These are phyloP conservation scores for Pseudoatta argentina DNA, from an alignment of 1,140 invertebrate species.

Conservation along the genomic window DNA sequence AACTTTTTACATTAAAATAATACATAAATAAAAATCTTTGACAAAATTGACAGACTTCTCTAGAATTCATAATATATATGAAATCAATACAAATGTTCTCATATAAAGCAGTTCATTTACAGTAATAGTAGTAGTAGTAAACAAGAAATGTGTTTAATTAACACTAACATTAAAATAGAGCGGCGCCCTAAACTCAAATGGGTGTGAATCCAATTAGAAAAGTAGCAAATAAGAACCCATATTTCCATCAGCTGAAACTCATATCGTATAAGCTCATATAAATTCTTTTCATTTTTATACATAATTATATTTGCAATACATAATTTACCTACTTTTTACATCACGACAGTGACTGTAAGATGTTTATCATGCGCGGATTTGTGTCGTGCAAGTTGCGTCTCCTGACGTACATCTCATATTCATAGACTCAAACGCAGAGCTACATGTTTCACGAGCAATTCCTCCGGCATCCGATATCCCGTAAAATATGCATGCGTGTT, in stretches of 20 bases:
- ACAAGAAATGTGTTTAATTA: too few relatives aligned
- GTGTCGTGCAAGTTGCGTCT: not conserved
- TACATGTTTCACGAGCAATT: conserved; percentile 65
- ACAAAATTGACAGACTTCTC: too few relatives aligned
- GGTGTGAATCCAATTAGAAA: too few relatives aligned
- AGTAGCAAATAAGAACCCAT: not conserved
- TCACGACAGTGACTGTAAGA: conserved; percentile 17
- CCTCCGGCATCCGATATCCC: conserved; percentile 42
- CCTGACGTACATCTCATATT: conserved; percentile 56
- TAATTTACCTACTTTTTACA: conserved; percentile 20
- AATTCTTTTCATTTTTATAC: conserved; percentile 13
- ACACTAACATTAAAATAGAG: too few relatives aligned
- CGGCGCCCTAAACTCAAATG: too few relatives aligned
- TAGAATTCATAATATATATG: too few relatives aligned
- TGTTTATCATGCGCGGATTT: not conserved
- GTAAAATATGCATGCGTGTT: conserved; percentile 65
- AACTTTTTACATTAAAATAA: too few relatives aligned
- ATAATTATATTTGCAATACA: not conserved
- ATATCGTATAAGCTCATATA: not conserved
- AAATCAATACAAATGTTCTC: too few relatives aligned
- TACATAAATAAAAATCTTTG: too few relatives aligned
- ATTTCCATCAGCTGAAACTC: not conserved
- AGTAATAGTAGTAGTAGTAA: too few relatives aligned
- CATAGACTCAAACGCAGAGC: conserved; percentile 58
- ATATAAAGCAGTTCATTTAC: too few relatives aligned